These are phyloP conservation scores for Andrena camellia DNA, from an alignment of 2,888 invertebrate species.

Conservation along the genomic window DNA sequence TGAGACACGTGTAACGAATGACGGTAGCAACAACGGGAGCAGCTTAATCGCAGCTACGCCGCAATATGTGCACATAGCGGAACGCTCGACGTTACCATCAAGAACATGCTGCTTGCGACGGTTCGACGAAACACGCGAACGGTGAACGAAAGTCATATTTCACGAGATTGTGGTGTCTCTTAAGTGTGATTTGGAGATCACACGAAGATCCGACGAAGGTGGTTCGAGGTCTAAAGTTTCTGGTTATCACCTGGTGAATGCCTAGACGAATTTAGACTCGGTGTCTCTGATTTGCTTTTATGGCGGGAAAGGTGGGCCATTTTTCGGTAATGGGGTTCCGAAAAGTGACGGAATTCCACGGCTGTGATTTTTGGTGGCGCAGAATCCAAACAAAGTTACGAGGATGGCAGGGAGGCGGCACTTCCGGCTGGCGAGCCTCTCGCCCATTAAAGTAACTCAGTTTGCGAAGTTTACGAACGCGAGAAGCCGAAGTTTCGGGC, in stretches of 20 bases:
- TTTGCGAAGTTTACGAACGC: slow-evolving; percentile 73
- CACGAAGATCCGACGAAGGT: no score
- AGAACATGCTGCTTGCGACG: neutral
- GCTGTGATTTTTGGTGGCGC: slow-evolving; percentile 52
- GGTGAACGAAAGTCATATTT: no score
- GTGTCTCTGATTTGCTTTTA: no score
- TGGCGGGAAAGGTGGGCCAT: neutral
- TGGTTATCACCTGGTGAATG: no score
- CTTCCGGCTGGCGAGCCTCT: slow-evolving; percentile 54
- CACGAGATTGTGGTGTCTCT: no score
- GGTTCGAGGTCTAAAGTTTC: no score
- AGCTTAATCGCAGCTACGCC: slow-evolving; percentile 24
- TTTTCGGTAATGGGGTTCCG: slow-evolving; percentile 10
- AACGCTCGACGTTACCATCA: neutral
- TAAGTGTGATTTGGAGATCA: no score
- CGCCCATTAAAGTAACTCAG: slow-evolving; percentile 77
- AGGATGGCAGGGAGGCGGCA: slow-evolving; percentile 63
- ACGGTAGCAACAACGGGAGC: slow-evolving; percentile 1
- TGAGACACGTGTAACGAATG: slow-evolving; percentile 19
- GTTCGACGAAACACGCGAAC: no score
- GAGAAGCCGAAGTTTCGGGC: slow-evolving; percentile 64
- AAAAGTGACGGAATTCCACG: slow-evolving; percentile 72
- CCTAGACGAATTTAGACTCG: no score
- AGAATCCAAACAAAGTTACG: slow-evolving; percentile 72
- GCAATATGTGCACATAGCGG: neutral